These are phyloP conservation scores for Nudaria mundana DNA, from an alignment of 2,888 invertebrate genomes.

Conservation along the genomic window DNA sequence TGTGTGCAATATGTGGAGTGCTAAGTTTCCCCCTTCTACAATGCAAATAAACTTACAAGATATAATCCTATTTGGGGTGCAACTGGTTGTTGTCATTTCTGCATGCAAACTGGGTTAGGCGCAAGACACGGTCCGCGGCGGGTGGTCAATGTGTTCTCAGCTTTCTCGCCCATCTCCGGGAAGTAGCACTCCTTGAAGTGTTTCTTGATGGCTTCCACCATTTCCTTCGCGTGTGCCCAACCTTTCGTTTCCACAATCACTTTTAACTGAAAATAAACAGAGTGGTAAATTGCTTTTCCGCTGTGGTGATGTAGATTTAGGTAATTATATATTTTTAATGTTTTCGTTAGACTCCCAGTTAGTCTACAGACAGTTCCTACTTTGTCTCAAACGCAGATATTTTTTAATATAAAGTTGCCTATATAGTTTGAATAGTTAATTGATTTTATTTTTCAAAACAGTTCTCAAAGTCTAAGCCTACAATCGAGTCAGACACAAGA, in stretches of 20 bases:
- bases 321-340: no score
- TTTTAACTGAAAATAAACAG: constrained; percentile 84
- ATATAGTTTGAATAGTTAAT: no score
- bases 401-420: no score
- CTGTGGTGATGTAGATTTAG: no score
- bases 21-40: not conserved
- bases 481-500: no score
- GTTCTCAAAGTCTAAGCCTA: no score
- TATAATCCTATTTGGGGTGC: not conserved
- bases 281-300: no score
- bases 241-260: constrained; percentile 94
- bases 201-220: constrained; percentile 62
- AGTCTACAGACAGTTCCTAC: no score
- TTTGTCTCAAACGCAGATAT: no score
- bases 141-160: constrained; percentile 33
- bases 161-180: constrained; percentile 15
- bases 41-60: not conserved
- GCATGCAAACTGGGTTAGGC: constrained; percentile 72
- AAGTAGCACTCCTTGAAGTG: constrained; percentile 83
- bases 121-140: constrained; percentile 66
- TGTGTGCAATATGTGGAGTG: no score
- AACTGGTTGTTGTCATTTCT: constrained; percentile 48
- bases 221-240: constrained; percentile 85
- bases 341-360: no score
- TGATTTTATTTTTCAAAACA: no score